These are phyloP conservation scores for Macropodus opercularis DNA, from an alignment of 2,797 vertebrate genomes.

Conservation along the genomic window DNA sequence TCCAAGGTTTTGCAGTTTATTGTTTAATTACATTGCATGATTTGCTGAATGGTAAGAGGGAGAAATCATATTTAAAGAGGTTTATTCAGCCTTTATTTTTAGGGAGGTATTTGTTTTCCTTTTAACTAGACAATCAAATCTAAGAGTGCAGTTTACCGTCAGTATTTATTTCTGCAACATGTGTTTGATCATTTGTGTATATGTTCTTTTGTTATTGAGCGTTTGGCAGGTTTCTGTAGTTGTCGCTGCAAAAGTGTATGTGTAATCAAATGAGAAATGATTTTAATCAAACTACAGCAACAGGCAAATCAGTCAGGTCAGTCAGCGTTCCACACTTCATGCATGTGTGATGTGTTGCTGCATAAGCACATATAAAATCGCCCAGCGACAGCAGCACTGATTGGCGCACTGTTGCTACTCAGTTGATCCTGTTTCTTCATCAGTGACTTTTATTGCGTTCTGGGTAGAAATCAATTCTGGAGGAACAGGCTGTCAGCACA, in stretches of 20 bases:
- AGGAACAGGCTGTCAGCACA: conserved; percentile 70
- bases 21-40: too few species aligned
- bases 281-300: conserved; percentile 46
- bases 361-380: neutral
- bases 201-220: conserved; percentile 1
- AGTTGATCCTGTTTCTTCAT: conserved; percentile 51
- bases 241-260: conserved; percentile 11
- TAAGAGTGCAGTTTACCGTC: conserved; percentile 1
- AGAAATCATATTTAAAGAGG: too few species aligned
- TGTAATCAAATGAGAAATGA: conserved; percentile 45
- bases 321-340: conserved; percentile 8
- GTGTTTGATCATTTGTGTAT: conserved; percentile 7
- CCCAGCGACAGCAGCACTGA: conserved; percentile 36
- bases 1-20: too few species aligned
- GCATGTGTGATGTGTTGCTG: conserved; percentile 2
- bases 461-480: conserved; percentile 70
- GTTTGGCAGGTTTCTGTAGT: conserved; percentile 2
- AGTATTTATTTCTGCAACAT: neutral
- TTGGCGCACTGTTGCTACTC: conserved; percentile 68
- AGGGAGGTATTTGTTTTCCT: neutral
- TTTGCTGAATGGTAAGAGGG: too few species aligned
- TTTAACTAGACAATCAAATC: conserved; percentile 33
- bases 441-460: conserved; percentile 74
- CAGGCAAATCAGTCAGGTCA: conserved; percentile 7
- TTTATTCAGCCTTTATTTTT: too few species aligned